phyloP scores from a whole-genome alignment of 2,113 vertebrate species.

The Sceloporus undulatus region DNA sequence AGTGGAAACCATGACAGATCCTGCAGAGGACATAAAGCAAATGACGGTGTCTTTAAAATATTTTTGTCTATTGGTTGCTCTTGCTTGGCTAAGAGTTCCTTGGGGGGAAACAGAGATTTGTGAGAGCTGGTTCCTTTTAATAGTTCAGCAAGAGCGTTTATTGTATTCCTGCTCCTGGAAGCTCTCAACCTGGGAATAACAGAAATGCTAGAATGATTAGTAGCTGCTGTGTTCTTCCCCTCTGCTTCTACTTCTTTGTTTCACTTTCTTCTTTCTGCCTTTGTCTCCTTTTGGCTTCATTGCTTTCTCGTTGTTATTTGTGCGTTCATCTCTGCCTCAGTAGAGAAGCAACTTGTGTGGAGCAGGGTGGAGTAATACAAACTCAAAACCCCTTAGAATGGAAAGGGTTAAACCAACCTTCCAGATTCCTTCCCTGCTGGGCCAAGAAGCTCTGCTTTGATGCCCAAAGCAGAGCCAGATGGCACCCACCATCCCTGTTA shows the following conservation, averaged over 20 bases:
- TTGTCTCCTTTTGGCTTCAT: neutral
- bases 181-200: neutral
- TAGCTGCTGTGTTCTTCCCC: neutral
- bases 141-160: conserved; percentile 20
- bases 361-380: neutral
- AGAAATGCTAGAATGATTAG: neutral
- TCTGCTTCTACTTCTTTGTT: neutral
- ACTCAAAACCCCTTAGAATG: neutral
- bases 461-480: neutral
- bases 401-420: neutral
- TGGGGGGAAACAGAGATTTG: conserved; percentile 1
- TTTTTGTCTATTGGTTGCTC: neutral
- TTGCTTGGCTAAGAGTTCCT: conserved; percentile 12
- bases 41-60: neutral
- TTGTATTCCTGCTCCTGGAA: neutral
- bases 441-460: neutral
- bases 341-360: neutral
- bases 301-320: neutral
- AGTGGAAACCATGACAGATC: conserved; percentile 53
- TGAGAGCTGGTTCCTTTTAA: neutral
- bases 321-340: neutral
- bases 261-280: neutral
- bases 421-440: neutral
- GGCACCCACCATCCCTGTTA: neutral
- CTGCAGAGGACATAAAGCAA: conserved; percentile 61